Evolutionary conservation across 2,797 vertebrate species (phyloP), one percentile per base, ranked within the genome.

Genomic region (Lutjanus argentimaculatus): DNA sequence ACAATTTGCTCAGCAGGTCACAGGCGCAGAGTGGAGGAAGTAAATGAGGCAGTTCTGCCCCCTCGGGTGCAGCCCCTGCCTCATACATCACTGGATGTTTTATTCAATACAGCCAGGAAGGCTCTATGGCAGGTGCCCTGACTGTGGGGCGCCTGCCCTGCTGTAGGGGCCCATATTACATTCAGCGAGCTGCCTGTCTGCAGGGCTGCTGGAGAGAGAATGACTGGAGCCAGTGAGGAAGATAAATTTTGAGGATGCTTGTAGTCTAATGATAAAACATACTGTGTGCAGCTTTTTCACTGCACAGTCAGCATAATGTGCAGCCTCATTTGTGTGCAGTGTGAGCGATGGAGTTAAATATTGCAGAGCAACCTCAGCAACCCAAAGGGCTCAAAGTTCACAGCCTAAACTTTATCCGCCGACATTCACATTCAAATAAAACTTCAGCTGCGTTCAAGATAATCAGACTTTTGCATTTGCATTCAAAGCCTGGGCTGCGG

Each of bases 71-170:
- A 93, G 89, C 93, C 92, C 91, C 87, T 91, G 93, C 92, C 95
- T 96, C 95, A 94, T 95, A 95, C 95, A 96, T 96, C 95, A 96
- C 92, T 88, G 90, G 91, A 95, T 96, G 95, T 96, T 96, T 96
- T 96, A 96, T 96, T 96, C 95, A 96, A 95, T 94, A 94, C 93
- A 93, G 91, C 87, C 91, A 92, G 90, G 88, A 91, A 91, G 91
- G 92, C 92, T 92, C 85, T 78, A 80, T 95, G 94, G 95, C 95
- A 96, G 95, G 95, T 96, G 95, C 94, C 92, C 90, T 81, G 89
- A 91, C 93, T 89, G 86, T 85, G 91, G 89, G 92, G 93, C 84
- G 90, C 91, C 86, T 85, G 91, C 89, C 91, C 91, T 88, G 89
- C 86, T 91, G 88, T 78, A 90, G 93, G 91, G 90, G 92, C 93